Conservation (phyloP, 64 coral and sea anemone species). For the Montipora capricornis region DNA sequence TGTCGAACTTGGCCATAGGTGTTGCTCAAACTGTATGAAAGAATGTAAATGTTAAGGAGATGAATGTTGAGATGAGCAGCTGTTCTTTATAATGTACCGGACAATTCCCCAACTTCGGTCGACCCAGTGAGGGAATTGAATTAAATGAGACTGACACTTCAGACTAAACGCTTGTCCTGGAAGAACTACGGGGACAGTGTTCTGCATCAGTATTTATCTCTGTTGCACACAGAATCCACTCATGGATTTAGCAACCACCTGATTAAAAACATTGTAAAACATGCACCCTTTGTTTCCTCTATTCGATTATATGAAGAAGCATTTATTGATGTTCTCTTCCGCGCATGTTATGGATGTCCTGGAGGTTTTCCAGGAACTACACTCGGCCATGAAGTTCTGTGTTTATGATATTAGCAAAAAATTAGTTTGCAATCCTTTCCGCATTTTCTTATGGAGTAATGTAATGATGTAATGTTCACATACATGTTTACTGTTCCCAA, state of each 20-base stretch:
- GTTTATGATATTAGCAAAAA: too few species aligned
- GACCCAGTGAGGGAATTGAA: neutral
- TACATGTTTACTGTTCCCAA: too few species aligned
- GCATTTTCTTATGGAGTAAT: too few species aligned
- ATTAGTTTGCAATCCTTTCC: too few species aligned
- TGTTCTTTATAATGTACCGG: neutral
- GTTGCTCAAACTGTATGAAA: neutral
- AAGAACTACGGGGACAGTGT: neutral
- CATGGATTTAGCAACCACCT: neutral
- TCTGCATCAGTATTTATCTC: neutral
- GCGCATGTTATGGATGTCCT: neutral
- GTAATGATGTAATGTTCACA: too few species aligned
- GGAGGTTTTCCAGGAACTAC: neutral
- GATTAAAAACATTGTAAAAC: neutral
- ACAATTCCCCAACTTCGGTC: neutral
- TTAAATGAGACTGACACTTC: neutral
- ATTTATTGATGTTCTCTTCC: neutral
- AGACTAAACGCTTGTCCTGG: neutral
- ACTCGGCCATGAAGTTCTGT: too few species aligned
- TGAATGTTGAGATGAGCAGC: neutral
- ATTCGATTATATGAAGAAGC: neutral
- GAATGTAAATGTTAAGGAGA: neutral
- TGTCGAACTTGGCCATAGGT: neutral
- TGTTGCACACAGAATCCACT: neutral
- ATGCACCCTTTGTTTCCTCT: neutral